These are phyloP conservation scores for Synanthedon formicaeformis DNA, from an alignment of 2,888 invertebrate species.

Conservation along the genomic window DNA sequence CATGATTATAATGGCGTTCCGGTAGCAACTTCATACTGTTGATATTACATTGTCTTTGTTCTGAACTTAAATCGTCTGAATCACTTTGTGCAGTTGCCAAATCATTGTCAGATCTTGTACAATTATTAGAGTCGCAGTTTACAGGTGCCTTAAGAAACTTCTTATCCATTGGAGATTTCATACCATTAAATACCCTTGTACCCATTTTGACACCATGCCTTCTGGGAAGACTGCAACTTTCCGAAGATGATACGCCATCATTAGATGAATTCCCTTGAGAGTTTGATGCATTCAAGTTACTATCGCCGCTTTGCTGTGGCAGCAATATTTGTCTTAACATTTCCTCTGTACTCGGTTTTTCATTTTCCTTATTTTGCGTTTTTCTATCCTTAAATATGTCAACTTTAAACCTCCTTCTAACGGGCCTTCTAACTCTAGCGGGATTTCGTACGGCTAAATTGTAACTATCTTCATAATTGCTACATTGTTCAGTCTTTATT, in stretches of 20 bases:
- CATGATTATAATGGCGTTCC: slow-evolving; percentile 48
- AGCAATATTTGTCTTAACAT: slow-evolving; percentile 46
- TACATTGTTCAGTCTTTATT: slow-evolving; percentile 43
- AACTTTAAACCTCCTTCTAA: slow-evolving; percentile 65
- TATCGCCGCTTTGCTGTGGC: slow-evolving; percentile 41
- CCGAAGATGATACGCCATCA: slow-evolving; percentile 61
- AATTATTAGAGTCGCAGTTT: slow-evolving; percentile 24
- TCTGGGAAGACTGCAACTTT: slow-evolving; percentile 63
- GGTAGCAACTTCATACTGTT: slow-evolving; percentile 64
- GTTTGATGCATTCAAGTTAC: slow-evolving; percentile 20
- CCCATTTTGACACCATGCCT: slow-evolving; percentile 82
- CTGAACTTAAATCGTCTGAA: slow-evolving; percentile 55
- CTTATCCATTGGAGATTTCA: slow-evolving; percentile 31
- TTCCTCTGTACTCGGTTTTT: slow-evolving; percentile 69
- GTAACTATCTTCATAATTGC: slow-evolving; percentile 65
- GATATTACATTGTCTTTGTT: slow-evolving; percentile 61
- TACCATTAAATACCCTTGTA: slow-evolving; percentile 74
- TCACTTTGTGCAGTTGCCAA: slow-evolving; percentile 55
- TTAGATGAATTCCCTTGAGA: slow-evolving; percentile 48
- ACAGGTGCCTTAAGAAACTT: slow-evolving; percentile 30
- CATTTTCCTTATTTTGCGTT: slow-evolving; percentile 77
- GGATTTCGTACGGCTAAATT: slow-evolving; percentile 63
- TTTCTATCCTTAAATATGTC: slow-evolving; percentile 63
- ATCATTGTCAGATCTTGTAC: slow-evolving; percentile 45
- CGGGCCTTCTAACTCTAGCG: slow-evolving; percentile 42